Conservation (phyloP, 2,797 vertebrate genomes). For the Urosaurus nigricauda region DNA sequence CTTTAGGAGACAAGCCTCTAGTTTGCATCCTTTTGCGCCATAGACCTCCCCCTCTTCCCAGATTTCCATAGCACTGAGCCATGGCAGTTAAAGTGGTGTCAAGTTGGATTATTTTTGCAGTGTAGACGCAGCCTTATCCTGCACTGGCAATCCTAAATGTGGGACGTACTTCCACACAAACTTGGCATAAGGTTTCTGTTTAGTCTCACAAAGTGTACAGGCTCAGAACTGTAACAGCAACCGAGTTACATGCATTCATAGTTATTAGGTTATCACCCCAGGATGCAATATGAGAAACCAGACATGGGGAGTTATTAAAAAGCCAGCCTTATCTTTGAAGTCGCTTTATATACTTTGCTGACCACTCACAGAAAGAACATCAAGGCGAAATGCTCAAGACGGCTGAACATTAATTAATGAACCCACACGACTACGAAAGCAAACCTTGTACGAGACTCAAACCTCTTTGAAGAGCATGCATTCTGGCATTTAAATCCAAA, state of each 20-base stretch:
- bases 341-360: background rate
- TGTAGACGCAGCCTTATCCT: too few species aligned
- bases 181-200: background rate
- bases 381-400: conserved; percentile 1
- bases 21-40: too few species aligned
- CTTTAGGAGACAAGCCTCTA: too few species aligned
- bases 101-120: too few species aligned
- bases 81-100: too few species aligned
- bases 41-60: too few species aligned
- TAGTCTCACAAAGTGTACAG: background rate
- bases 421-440: background rate
- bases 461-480: background rate
- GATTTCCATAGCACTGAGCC: too few species aligned
- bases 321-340: background rate
- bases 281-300: background rate
- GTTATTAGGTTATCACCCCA: background rate
- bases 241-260: background rate
- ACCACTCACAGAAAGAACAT: background rate
- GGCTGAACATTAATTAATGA: background rate
- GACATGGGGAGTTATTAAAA: background rate
- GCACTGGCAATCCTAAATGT: background rate
- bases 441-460: background rate
- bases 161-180: too few species aligned
- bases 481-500: background rate
- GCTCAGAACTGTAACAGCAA: background rate